Conservation (phyloP, 2,113 vertebrate species). For the Enhydra lutris region DNA sequence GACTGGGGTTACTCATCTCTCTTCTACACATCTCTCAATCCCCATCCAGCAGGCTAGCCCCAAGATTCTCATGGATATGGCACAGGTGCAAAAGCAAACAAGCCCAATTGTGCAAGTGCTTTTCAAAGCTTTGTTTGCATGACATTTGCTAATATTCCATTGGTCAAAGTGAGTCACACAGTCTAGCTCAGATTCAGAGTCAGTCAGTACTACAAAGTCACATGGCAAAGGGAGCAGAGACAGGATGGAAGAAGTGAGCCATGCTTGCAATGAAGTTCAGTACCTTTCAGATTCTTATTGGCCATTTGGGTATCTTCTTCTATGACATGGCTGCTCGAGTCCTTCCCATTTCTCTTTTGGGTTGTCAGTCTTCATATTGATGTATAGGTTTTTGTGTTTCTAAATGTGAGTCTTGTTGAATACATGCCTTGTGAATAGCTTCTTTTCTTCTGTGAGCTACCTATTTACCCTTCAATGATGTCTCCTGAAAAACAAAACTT, state of each 20-base stretch:
- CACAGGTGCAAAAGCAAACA: constrained; percentile 35
- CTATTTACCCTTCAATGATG: not conserved
- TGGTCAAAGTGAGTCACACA: constrained; percentile 49
- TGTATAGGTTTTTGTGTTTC: not conserved
- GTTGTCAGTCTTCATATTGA: not conserved
- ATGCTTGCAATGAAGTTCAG: not conserved
- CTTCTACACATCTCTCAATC: not conserved
- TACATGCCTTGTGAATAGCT: not conserved
- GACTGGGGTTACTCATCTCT: not conserved
- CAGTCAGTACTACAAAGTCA: not conserved
- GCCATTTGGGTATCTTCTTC: not conserved
- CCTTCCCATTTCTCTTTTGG: not conserved
- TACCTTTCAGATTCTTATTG: not conserved
- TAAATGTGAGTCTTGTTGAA: not conserved
- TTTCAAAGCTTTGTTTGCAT: not conserved
- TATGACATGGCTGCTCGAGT: not conserved
- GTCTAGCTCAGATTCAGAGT: not conserved
- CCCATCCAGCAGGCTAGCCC: not conserved
- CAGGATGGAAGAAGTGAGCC: not conserved
- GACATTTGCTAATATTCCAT: constrained; percentile 40
- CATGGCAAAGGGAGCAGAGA: not conserved
- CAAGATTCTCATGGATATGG: not conserved
- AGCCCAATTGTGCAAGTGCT: not conserved
- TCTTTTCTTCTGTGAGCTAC: not conserved
- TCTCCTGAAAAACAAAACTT: not conserved